Conservation (phyloP, 1,140 invertebrate genomes). For the Gryon sp. region DNA sequence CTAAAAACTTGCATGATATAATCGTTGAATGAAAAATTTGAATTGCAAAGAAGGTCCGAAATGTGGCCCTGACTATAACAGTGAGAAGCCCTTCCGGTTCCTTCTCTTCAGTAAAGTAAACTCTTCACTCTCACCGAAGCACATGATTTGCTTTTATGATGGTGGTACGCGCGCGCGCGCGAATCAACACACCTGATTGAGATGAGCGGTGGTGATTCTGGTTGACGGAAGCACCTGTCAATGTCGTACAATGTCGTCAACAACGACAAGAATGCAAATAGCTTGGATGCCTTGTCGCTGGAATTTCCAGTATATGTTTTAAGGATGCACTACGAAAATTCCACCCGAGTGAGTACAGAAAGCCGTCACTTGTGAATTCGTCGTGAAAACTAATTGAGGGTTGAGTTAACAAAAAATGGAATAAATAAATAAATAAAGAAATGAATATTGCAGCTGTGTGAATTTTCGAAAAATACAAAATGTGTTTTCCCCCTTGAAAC, state of each 20-base stretch:
- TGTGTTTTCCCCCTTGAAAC: no score
- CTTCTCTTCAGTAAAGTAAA: conserved; percentile 16
- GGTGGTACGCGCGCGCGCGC: conserved; percentile 24
- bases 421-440: no score
- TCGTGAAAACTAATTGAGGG: no score
- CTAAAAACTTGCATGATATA: conserved; percentile 23
- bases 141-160: conserved; percentile 49
- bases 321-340: conserved; percentile 50
- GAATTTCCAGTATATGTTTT: conserved; percentile 55
- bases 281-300: conserved; percentile 42
- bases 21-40: conserved; percentile 31
- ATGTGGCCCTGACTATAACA: no score
- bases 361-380: conserved; percentile 32
- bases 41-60: conserved; percentile 34
- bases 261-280: conserved; percentile 57
- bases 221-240: conserved; percentile 63
- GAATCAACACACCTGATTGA: conserved; percentile 61
- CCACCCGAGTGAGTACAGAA: conserved; percentile 21
- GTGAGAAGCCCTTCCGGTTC: background rate
- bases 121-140: conserved; percentile 43
- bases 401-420: no score
- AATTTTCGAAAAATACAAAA: no score
- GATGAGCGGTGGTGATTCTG: conserved; percentile 35
- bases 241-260: conserved; percentile 48
- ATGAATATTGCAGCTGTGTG: no score